Evolutionary conservation across 2,797 vertebrate species (phyloP), one percentile per base, ranked within the genome.

Genomic region (Lerista edwardsae): DNA sequence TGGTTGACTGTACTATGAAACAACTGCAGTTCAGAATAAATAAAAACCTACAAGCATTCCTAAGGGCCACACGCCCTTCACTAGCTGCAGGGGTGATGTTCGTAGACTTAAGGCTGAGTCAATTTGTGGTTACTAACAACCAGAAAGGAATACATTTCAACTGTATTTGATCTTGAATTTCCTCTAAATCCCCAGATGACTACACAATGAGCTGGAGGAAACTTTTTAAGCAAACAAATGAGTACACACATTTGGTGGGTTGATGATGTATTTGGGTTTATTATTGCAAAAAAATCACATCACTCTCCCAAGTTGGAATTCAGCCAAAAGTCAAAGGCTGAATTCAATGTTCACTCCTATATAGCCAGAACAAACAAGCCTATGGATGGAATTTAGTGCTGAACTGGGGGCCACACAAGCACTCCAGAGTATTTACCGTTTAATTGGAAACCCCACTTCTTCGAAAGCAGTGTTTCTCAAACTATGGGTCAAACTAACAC

Each of bases 41-140:
- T 41, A 61, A 61, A 25, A 61, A 61, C 59, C 59, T 44, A 79
- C 41, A 47, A 47, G 17, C 62, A 68, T 41, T 68, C 21, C 36
- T 10, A 59, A 6, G 21, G 25, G 65, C 27, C 17, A 51, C 14
- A 10, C 47, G 29, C 31, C 19, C 36, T 41, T 27, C 47, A 47
- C 31, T 17, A 21, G 15, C n/a, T 64, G 61, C 41, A 65, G 71
- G 57, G n/a, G 21, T 19, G 31, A 74, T 62, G 57, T 81, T 41
- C 21, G 36, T 8, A 62, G 62, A 76, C 57, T n/a, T 77, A 61
- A 84, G 36, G 39, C 27, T 77, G 65, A 78, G 55, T 77, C 68
- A 71, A 59, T 71, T 44, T 84, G 51, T 71, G 65, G 75, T 78
- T 62, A 77, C 51, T 36, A 77, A 36, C 21, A 82, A 71, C 51